Evolutionary conservation across 2,888 invertebrate genomes (phyloP).

Genomic region (Acleris literana): DNA sequence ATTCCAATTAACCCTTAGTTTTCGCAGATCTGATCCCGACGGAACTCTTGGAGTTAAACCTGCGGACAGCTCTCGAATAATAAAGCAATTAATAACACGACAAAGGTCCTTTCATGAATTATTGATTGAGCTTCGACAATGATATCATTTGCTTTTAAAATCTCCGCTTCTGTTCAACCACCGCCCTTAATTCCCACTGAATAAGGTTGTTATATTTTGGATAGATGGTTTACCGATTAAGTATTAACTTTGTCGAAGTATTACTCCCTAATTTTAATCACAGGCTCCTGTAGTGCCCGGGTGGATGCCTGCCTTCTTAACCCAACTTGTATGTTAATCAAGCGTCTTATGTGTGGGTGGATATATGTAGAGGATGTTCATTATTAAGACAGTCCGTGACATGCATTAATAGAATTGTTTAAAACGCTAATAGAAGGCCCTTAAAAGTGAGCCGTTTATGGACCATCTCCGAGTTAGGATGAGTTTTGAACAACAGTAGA

Average conservation of each 20-base stretch:
- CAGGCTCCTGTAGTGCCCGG: slow-evolving; percentile 22
- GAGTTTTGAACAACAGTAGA: no score
- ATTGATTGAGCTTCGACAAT: slow-evolving; percentile 46
- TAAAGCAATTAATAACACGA: slow-evolving; percentile 56
- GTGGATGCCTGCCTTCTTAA: slow-evolving; percentile 19
- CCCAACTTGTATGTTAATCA: slow-evolving; percentile 20
- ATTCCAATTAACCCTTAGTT: slow-evolving; percentile 18
- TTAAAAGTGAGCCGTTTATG: no score
- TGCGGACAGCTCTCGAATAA: slow-evolving; percentile 47
- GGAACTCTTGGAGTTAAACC: slow-evolving; percentile 2
- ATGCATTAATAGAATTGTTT: no score
- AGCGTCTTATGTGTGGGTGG: not conserved
- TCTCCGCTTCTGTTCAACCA: not conserved
- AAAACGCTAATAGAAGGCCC: no score
- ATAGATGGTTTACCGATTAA: not conserved
- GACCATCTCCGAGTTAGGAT: no score
- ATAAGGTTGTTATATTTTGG: slow-evolving; percentile 2
- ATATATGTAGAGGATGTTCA: not conserved
- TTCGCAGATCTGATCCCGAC: not conserved
- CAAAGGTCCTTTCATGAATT: slow-evolving; percentile 53
- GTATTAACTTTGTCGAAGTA: slow-evolving; percentile 14
- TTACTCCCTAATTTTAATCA: slow-evolving; percentile 42
- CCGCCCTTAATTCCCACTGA: slow-evolving; percentile 1
- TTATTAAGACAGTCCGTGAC: not conserved
- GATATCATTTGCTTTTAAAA: slow-evolving; percentile 15